phyloP scores from a whole-genome alignment of 2,888 invertebrate species.

The Ischnura elegans region DNA sequence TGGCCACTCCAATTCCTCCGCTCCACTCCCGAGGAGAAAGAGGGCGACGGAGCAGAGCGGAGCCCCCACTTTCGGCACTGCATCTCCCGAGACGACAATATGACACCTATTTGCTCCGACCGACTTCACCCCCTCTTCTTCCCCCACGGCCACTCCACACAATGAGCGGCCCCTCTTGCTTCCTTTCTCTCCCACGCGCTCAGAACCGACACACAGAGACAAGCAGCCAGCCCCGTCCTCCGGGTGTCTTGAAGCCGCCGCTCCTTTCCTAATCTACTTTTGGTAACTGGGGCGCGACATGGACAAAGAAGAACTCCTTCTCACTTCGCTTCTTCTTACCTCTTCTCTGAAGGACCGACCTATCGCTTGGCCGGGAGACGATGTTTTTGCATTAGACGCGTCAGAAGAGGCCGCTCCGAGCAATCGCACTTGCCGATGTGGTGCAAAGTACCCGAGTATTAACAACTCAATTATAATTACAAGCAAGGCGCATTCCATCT shows the following conservation, averaged over 20 bases:
- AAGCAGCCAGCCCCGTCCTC: background rate
- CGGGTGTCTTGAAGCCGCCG: background rate
- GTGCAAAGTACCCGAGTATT: too few species aligned
- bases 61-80: background rate
- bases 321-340: background rate
- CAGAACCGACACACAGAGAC: background rate
- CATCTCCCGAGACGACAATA: background rate
- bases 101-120: constrained; percentile 9
- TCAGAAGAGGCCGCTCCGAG: background rate
- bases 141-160: background rate
- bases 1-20: constrained; percentile 8
- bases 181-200: background rate
- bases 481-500: too few species aligned
- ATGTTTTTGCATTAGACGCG: background rate
- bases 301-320: background rate
- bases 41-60: background rate
- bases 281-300: background rate
- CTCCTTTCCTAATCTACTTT: background rate
- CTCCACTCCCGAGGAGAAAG: background rate
- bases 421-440: too few species aligned
- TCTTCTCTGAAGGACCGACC: too few species aligned
- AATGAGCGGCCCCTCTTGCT: background rate
- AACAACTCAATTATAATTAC: too few species aligned
- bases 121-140: background rate
- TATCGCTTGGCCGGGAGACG: too few species aligned